Evolutionary conservation across 1,140 invertebrate genomes (phyloP), one percentile per base, ranked within the genome.

Genomic region (Nylanderia fulva): DNA sequence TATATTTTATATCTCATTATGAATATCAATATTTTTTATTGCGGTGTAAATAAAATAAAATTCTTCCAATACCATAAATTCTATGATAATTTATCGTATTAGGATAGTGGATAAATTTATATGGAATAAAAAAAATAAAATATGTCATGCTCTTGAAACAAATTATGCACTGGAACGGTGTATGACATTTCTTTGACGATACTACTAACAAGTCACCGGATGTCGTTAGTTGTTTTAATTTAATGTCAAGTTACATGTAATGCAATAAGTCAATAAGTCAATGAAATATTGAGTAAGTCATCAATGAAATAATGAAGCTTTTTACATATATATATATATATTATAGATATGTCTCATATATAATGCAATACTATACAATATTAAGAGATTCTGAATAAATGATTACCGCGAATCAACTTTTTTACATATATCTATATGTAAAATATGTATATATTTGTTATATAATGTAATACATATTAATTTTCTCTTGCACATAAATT

Each of bases 141-240:
- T 21, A 21, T 21, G 39, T 36, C n/a, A n/a, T 69, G 48, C 42
- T 6, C 45, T 15, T 79, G 52, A 80, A 69, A 42, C 24, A 18
- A 71, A 24, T 79, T 52, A 36, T 68, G 33, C 36, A 58, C 13
- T 42, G 18, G 52, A 33, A 71, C 36, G 15, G 3, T 48, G 9
- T 21, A 60, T 82, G 77, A 72, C 66, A 80, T 80, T 80, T 80
- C 77, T 80, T 71, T 82, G 48, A 64, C n/a, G n/a, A n/a, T n/a
- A n/a, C 66, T 82, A 82, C 77, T 69, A 52, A 36, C n/a, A 58
- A 58, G 77, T 39, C 24, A 69, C 77, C 77, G 77, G 77, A 82
- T 82, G 66, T 36, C 64, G 77, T 42, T 82, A 66, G 77, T 58
- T 18, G 77, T 64, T 82, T 52, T 13, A 72, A 72, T 71, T 15